These are phyloP conservation scores for Rhombomys opimus DNA, from an alignment of 2,113 vertebrate genomes.

Conservation along the genomic window DNA sequence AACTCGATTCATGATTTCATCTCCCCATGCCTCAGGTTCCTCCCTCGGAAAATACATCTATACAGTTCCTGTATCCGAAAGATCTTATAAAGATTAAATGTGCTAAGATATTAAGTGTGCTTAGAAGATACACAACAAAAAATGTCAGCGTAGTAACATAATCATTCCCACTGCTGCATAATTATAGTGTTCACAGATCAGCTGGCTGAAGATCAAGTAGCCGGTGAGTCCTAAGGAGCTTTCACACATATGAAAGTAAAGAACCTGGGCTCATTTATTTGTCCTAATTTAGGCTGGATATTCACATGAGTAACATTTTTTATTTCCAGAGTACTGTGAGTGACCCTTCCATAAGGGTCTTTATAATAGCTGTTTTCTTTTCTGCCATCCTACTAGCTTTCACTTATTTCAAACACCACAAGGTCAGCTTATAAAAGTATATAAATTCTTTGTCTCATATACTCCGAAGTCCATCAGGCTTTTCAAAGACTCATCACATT, in stretches of 20 bases:
- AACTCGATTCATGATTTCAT: neutral
- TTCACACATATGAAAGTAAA: neutral
- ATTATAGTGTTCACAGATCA: neutral
- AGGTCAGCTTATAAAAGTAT: neutral
- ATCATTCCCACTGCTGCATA: neutral
- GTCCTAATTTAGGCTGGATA: neutral
- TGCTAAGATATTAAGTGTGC: neutral
- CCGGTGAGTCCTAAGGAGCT: neutral
- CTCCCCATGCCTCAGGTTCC: neutral
- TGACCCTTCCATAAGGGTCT: neutral
- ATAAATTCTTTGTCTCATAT: neutral
- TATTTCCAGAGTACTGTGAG: neutral
- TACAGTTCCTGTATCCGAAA: neutral
- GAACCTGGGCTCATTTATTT: neutral
- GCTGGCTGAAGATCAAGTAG: neutral
- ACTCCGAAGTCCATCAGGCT: neutral
- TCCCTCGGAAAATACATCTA: neutral
- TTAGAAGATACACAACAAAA: neutral
- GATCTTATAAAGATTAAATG: neutral
- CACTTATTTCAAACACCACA: neutral
- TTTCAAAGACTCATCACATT: neutral
- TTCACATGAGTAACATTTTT: neutral
- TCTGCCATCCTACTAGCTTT: neutral
- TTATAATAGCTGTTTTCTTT: neutral
- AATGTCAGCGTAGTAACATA: neutral